Conservation (phyloP, 2,113 vertebrate species). For the Corythoichthys haematopterus region DNA sequence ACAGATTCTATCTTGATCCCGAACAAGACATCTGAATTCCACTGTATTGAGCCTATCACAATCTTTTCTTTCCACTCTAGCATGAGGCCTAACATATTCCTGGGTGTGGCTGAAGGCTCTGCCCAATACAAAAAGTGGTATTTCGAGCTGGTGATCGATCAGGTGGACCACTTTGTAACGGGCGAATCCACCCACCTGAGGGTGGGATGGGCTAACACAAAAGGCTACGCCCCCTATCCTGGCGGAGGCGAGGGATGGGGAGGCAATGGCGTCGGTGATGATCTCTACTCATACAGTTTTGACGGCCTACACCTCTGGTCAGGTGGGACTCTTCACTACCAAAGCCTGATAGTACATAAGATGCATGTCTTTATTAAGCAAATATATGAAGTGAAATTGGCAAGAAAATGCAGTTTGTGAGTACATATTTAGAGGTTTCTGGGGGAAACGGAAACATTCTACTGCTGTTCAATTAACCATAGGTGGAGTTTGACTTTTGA, state of each 20-base stretch:
- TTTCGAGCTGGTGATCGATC: conserved; percentile 94
- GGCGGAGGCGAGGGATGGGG: conserved; percentile 98
- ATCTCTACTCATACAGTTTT: conserved; percentile 92
- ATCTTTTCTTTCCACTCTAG: conserved; percentile 61
- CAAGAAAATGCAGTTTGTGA: too few species aligned
- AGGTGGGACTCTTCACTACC: conserved; percentile 68
- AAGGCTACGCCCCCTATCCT: conserved; percentile 93
- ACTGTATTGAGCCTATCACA: background rate
- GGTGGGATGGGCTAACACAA: conserved; percentile 92
- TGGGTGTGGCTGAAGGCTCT: conserved; percentile 90
- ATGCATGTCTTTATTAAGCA: background rate
- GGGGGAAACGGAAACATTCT: too few species aligned
- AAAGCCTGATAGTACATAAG: background rate
- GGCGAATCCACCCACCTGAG: conserved; percentile 87
- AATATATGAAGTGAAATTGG: background rate
- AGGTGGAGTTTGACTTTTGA: too few species aligned
- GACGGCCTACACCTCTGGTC: conserved; percentile 97
- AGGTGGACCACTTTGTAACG: conserved; percentile 91
- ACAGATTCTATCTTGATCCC: too few species aligned
- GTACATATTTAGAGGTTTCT: too few species aligned
- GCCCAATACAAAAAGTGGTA: conserved; percentile 98
- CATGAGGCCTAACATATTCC: conserved; percentile 92
- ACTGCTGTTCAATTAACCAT: too few species aligned
- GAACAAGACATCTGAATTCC: too few species aligned
- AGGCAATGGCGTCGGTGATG: conserved; percentile 91